These are phyloP conservation scores for Zootoca vivipara DNA, from an alignment of 2,113 vertebrate species.

Conservation along the genomic window DNA sequence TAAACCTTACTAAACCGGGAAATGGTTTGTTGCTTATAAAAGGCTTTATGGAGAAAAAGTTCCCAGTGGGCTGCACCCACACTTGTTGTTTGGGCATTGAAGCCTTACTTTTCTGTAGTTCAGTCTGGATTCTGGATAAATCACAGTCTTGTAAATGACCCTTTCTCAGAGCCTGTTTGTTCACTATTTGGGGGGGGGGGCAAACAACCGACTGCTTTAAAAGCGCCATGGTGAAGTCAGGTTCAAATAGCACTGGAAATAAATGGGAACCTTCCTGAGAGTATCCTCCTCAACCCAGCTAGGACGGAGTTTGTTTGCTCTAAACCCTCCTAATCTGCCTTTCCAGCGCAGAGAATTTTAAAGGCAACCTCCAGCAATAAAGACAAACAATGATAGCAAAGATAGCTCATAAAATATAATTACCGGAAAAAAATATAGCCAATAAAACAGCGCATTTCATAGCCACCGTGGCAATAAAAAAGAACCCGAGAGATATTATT, in stretches of 20 bases:
- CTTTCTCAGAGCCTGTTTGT: background rate
- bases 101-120: background rate
- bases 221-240: background rate
- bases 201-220: no score
- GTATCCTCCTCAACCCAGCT: background rate
- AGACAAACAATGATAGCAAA: background rate
- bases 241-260: background rate
- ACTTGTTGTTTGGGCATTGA: background rate
- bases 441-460: background rate
- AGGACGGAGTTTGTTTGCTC: background rate
- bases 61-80: background rate
- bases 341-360: background rate
- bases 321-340: background rate
- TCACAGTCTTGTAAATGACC: background rate
- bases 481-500: background rate
- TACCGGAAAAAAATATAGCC: background rate
- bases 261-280: background rate
- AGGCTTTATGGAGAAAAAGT: background rate
- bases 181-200: background rate
- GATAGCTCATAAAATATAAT: background rate
- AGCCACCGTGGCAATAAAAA: background rate
- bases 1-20: background rate
- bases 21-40: background rate
- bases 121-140: background rate
- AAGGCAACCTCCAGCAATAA: background rate